phyloP scores from a whole-genome alignment of 1,140 invertebrate species.

The Temnothorax curvispinosus region DNA sequence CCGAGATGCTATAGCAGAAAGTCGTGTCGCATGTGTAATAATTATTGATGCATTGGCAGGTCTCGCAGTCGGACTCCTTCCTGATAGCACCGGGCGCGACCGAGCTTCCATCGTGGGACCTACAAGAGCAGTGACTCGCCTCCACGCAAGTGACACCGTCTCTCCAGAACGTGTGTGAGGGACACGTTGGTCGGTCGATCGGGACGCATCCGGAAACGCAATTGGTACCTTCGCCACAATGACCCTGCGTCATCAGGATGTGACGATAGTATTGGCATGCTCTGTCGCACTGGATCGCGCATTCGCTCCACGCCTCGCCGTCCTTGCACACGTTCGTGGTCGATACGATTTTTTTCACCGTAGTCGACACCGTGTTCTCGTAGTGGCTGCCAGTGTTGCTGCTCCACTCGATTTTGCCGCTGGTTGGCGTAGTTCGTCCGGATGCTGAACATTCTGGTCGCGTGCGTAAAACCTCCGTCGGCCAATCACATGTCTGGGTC shows the following conservation, averaged over 20 bases:
- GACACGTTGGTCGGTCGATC: slow-evolving; percentile 73
- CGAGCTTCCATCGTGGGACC: slow-evolving; percentile 87
- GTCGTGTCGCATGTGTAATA: slow-evolving; percentile 88
- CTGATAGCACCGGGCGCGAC: slow-evolving; percentile 89
- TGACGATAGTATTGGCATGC: slow-evolving; percentile 87
- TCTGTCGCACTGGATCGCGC: slow-evolving; percentile 88
- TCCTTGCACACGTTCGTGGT: slow-evolving; percentile 80
- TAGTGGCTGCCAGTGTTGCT: not conserved
- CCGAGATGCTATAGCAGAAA: slow-evolving; percentile 79
- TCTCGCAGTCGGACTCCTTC: slow-evolving; percentile 87
- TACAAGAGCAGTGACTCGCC: slow-evolving; percentile 90
- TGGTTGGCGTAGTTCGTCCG: not conserved
- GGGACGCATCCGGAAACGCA: slow-evolving; percentile 84
- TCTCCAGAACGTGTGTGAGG: slow-evolving; percentile 86
- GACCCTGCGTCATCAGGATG: slow-evolving; percentile 79
- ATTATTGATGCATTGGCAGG: slow-evolving; percentile 92
- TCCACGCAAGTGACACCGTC: slow-evolving; percentile 90
- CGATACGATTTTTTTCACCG: slow-evolving; percentile 21
- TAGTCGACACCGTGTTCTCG: not conserved
- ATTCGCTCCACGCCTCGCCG: slow-evolving; percentile 86
- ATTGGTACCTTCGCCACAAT: slow-evolving; percentile 82
- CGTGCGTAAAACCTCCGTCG: slow-evolving; percentile 87
- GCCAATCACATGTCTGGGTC: slow-evolving; percentile 88
- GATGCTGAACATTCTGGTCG: slow-evolving; percentile 86
- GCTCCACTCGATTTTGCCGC: slow-evolving; percentile 38